phyloP scores from a whole-genome alignment of 2,113 vertebrate genomes.

The Macrotis lagotis region DNA sequence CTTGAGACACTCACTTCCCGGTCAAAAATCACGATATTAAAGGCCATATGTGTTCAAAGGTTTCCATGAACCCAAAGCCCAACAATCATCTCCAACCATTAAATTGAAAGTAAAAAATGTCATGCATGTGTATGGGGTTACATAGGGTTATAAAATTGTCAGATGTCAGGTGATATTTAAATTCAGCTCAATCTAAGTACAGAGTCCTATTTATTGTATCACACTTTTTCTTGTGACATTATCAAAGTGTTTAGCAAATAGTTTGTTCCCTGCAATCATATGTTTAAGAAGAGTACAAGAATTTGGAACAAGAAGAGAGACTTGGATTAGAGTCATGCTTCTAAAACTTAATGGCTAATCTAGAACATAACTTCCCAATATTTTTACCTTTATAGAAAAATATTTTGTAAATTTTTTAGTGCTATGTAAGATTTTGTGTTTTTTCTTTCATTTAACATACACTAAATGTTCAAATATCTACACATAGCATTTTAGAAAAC shows the following conservation, averaged over 20 bases:
- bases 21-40: no score
- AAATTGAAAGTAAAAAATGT: no score
- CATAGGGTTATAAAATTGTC: not conserved
- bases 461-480: not conserved
- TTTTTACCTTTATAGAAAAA: not conserved
- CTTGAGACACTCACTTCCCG: no score
- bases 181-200: not conserved
- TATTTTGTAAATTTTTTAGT: not conserved
- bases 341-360: not conserved
- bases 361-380: no score
- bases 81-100: no score
- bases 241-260: not conserved
- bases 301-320: not conserved
- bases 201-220: not conserved
- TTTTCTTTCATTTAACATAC: not conserved
- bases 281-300: not conserved
- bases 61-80: no score
- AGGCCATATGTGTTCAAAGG: no score
- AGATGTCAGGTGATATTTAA: not conserved
- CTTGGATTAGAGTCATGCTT: not conserved
- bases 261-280: not conserved
- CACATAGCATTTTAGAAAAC: not conserved
- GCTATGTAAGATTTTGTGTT: not conserved
- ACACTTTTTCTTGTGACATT: not conserved
- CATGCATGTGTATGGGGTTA: not conserved